Evolutionary conservation across 2,113 vertebrate species (phyloP), one percentile per base, ranked within the genome.

Genomic region (Lepus timidus): DNA sequence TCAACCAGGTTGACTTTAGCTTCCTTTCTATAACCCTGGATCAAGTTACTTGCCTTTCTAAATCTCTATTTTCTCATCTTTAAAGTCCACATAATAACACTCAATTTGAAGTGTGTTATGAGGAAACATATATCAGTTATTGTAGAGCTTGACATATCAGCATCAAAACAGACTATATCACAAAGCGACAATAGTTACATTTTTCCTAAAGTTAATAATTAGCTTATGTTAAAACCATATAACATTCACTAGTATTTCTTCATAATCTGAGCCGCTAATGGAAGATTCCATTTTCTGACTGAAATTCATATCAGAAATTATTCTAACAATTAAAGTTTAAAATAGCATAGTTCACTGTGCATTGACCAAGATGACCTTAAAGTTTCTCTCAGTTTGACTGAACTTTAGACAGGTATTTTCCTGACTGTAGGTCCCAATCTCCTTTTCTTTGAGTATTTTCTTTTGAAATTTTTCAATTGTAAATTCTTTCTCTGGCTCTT

Each of bases 71-170:
- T 74, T 64, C n/a, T 39, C 11, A 31, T 76, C 7, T 95, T 67
- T 58, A 82, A 90, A 86, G 52, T 81, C 67, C 14, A 96, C 51
- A 19, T 61, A 87, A 80, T 8, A 39, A 44, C 75, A 92, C 85
- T 85, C 22, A 81, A 25, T 68, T 79, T 52, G 65, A 74, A 85
- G 22, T 3, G 1, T 75, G 4, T 73, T 51, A 58, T 36, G 13
- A 94, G 29, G 25, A 88, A 51, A 79, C 27, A 25, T 16, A 25
- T 33, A n/a, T 7, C 44, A 44, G 12, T 12, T 36, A 8, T 65
- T 36, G 25, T 19, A 25, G 16, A 83, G 25, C 13, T 79, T 88
- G 16, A 58, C 20, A 52, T 39, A 27, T 58, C 6, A n/a, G 8
- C 8, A n/a, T 86, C 3, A 68, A 70, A 70, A 58, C n/a, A 61